Evolutionary conservation across 2,797 vertebrate genomes (phyloP), one percentile per base, ranked within the genome.

Genomic region (Graptemys geographica): DNA sequence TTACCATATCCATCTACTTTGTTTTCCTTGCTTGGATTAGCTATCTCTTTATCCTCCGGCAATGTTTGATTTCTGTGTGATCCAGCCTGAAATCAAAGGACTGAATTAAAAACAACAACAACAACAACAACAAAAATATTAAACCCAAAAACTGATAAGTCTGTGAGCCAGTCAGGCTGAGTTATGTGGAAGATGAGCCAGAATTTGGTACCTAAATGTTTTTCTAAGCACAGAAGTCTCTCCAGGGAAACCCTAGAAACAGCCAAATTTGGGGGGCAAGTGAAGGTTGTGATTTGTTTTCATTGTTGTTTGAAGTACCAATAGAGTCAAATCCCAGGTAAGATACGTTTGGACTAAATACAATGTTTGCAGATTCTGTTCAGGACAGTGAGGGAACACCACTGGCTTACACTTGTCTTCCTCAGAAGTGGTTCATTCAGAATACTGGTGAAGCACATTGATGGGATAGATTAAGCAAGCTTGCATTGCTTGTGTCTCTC

Each of bases 21-120:
- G 6, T 86, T 91, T 1, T 52, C 81, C 31, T 74, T 83, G 19
- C 6, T 92, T 78, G 80, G 25, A 51, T 86, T 89, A 59, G 41
- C 51, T 92, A 10, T 49, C 74, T 83, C 41, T n/a, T 78, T 11
- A 8, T 9, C 21, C 25, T 79, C 55, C 55, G 44, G 33, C n/a
- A 83, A 37, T 55, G 59, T 27, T 89, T 90, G 49, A 65, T 15
- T 88, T 88, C 2, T 49, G 85, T 84, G 53, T 84, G 2, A 51
- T 91, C 37, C 18, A 72, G 33, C 5, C 44, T 92, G 57, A 95
- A 94, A 89, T 79, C 47, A 69, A 88, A 94, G 69, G 9, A 21
- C 19, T 57, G 51, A 86, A 57, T 87, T 90, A 65, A 92, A 90
- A 31, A 1, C 3, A 80, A 2, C 1, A 65, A 19, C 51, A 90